These are phyloP conservation scores for Sebastes nivosus DNA, from an alignment of 2,797 vertebrate species.

Conservation along the genomic window DNA sequence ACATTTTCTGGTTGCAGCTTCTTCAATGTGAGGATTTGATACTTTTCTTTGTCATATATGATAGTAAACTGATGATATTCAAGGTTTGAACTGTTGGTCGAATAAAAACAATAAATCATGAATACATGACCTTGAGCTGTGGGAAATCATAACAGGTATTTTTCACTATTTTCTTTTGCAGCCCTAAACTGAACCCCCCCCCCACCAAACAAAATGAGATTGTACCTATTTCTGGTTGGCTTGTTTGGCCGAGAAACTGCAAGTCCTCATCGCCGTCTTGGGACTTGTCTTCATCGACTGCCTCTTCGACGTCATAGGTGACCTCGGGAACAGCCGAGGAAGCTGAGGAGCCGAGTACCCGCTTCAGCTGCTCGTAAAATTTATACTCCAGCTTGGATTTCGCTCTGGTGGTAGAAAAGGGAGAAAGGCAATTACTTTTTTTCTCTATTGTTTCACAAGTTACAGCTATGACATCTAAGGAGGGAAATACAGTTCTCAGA, in stretches of 20 bases:
- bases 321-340: slow-evolving; percentile 57
- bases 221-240: slow-evolving; percentile 61
- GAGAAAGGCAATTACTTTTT: not conserved
- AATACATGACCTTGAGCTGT: not conserved
- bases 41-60: not conserved
- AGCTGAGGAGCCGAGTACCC: slow-evolving; percentile 56
- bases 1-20: not conserved
- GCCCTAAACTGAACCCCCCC: accelerated
- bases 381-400: slow-evolving; percentile 71
- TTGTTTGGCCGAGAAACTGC: slow-evolving; percentile 63
- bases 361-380: slow-evolving; percentile 72
- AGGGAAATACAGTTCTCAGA: not conserved
- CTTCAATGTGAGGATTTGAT: not conserved
- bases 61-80: not conserved
- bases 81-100: not conserved
- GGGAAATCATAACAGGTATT: too few species aligned
- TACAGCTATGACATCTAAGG: not conserved
- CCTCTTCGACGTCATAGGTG: slow-evolving; percentile 65
- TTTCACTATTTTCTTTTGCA: not conserved
- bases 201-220: not conserved
- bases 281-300: slow-evolving; percentile 62
- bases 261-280: slow-evolving; percentile 65
- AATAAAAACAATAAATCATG: not conserved
- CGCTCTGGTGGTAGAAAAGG: slow-evolving; percentile 44
- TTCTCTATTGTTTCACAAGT: too few species aligned